phyloP scores from a whole-genome alignment of 1,140 invertebrate genomes.

The Drosophila murphyi region DNA sequence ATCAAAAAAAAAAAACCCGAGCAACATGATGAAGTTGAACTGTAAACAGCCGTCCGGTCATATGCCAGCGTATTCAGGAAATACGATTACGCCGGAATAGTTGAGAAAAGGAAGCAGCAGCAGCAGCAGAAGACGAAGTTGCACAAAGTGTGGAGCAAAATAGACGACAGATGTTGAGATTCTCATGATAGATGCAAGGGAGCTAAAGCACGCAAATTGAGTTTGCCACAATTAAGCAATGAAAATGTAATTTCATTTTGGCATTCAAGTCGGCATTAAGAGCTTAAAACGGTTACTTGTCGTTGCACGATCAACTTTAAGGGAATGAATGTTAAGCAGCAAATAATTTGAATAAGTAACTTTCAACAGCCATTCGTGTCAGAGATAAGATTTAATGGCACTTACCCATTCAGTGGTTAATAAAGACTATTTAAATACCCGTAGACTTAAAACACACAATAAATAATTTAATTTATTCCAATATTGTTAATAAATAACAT shows the following conservation, averaged over 20 bases:
- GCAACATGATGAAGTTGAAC: not conserved
- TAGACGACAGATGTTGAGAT: conserved; percentile 33
- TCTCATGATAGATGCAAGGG: conserved; percentile 16
- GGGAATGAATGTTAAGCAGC: too few relatives aligned
- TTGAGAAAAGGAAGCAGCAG: not conserved
- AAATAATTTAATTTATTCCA: too few relatives aligned
- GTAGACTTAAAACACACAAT: too few relatives aligned
- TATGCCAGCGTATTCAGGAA: conserved; percentile 38
- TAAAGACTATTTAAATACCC: too few relatives aligned
- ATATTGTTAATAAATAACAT: too few relatives aligned
- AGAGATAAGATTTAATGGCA: too few relatives aligned
- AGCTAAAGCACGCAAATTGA: conserved; percentile 6
- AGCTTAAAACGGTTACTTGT: not conserved
- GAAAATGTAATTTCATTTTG: not conserved
- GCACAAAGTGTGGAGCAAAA: conserved; percentile 9
- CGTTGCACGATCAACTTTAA: too few relatives aligned
- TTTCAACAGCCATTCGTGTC: too few relatives aligned
- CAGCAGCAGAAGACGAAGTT: not conserved
- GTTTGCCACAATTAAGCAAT: not conserved
- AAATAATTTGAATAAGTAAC: too few relatives aligned
- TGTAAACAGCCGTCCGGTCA: conserved; percentile 46
- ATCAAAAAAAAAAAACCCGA: conserved; percentile 33
- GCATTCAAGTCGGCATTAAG: not conserved
- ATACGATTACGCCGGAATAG: conserved; percentile 51
- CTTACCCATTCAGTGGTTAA: too few relatives aligned